Evolutionary conservation across 2,797 vertebrate species (phyloP), one percentile per base, ranked within the genome.

Genomic region (Falco biarmicus): DNA sequence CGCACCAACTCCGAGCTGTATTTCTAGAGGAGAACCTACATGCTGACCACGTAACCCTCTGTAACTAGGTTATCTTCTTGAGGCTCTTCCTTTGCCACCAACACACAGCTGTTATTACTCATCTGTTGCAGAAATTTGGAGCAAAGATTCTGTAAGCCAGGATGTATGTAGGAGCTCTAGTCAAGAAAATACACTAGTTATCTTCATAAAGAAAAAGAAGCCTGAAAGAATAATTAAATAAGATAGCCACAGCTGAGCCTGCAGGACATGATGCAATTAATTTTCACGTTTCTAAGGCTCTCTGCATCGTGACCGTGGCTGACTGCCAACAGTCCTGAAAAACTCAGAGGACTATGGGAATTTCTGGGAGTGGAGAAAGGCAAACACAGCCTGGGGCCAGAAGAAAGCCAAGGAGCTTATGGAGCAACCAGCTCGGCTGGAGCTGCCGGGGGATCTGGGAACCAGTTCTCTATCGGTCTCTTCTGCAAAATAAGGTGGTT

Each of bases 51-150:
- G 13, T 11, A 47, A 17, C 28, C 21, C 59, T 43, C 54, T 66
- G 74, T 32, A 85, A 77, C 34, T 74, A 37, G 66, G 81, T 70
- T 80, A 74, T 70, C 45, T 70, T 37, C 50, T 14, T 24, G 64
- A 56, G 13, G 14, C 5, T 79, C 69, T 73, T 93, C 73, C 66
- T 89, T 85, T 83, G 65, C 81, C 87, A 91, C 64, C 66, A 83
- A 70, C 81, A 71, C 66, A 63, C 60, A 89, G 84, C 45, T 87
- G 78, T 63, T 87, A 50, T 89, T 92, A 96, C 84, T 96, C 95
- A 94, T 87, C 3, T 0, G 0, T 18, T 66, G 60, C 91, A 93
- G 79, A 95, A 93, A 60, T 63, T 29, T 66, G 78, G 82, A 88
- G 76, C 53, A 71, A 76, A 89, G 71, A 14, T 31, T 39, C 43